A percentile compares a stretch with the other conserved stretches of the same genome.
Conservation (phyloP, 2,113 vertebrate genomes). For the Grus americana region DNA sequence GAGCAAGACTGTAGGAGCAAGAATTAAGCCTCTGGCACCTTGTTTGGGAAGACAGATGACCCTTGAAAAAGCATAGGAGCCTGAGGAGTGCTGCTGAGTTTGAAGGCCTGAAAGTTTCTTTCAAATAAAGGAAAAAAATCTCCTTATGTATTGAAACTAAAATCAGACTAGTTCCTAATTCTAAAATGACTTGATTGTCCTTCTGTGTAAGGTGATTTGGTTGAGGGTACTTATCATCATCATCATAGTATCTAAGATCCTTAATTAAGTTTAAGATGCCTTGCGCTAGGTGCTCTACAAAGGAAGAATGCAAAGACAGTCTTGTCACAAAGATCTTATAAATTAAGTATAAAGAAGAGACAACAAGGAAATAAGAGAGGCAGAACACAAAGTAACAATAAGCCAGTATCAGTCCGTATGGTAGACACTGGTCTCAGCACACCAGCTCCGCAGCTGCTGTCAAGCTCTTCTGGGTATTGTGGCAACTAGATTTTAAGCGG, state of each 20-base stretch:
- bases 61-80: not conserved
- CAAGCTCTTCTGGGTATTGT: not conserved
- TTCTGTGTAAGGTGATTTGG: not conserved
- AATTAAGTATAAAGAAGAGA: not conserved
- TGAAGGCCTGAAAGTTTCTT: not conserved
- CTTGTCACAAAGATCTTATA: not conserved
- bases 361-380: not conserved
- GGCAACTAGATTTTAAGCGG: not conserved
- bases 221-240: not conserved
- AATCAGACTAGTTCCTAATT: not conserved
- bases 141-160: not conserved
- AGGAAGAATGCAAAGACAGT: not conserved
- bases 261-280: not conserved
- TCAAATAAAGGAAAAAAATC: not conserved
- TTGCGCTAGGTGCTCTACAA: not conserved
- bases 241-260: not conserved
- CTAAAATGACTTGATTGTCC: not conserved
- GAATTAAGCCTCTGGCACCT: not conserved
- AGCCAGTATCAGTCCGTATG: not conserved
- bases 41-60: not conserved
- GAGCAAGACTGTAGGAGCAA: not conserved
- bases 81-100: not conserved
- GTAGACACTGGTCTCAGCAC: not conserved
- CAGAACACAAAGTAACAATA: not conserved
- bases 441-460: not conserved